phyloP scores from a whole-genome alignment of 2,113 vertebrate genomes.

The Pantherophis guttatus region DNA sequence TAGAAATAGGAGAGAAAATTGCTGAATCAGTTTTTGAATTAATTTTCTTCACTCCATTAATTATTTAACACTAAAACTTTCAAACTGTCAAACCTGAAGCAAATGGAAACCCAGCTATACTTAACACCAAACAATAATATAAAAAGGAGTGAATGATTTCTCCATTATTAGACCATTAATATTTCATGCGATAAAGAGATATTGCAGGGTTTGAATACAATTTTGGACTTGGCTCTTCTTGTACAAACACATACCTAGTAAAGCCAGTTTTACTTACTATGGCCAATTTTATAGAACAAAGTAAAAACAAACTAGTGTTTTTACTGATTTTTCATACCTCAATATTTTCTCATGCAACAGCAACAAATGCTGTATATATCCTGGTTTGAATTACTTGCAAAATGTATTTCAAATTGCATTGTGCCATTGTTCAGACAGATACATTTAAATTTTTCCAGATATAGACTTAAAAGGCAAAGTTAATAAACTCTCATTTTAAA shows the following conservation, averaged over 20 bases:
- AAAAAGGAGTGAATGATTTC: not conserved
- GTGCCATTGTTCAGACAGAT: not conserved
- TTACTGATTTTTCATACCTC: not conserved
- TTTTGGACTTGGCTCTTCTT: not conserved
- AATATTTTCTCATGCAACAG: not conserved
- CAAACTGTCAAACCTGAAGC: not conserved
- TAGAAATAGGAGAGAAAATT: slow-evolving; percentile 37
- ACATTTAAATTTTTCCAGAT: not conserved
- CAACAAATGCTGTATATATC: not conserved
- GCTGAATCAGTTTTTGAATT: slow-evolving; percentile 44
- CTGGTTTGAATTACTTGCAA: not conserved
- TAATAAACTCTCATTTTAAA: not conserved
- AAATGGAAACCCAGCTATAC: not conserved
- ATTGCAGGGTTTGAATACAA: not conserved
- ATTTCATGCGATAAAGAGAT: not conserved
- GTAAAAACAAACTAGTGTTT: not conserved
- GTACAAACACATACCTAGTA: not conserved
- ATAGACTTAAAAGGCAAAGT: not conserved
- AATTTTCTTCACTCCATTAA: slow-evolving; percentile 8
- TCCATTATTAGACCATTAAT: not conserved
- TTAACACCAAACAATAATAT: not conserved
- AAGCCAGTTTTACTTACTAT: not conserved
- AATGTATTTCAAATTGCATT: not conserved
- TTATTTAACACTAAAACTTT: not conserved
- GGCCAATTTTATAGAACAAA: not conserved